Evolutionary conservation across 2,888 invertebrate genomes (phyloP), one percentile per base, ranked within the genome.

Genomic region (Syrphus vitripennis): DNA sequence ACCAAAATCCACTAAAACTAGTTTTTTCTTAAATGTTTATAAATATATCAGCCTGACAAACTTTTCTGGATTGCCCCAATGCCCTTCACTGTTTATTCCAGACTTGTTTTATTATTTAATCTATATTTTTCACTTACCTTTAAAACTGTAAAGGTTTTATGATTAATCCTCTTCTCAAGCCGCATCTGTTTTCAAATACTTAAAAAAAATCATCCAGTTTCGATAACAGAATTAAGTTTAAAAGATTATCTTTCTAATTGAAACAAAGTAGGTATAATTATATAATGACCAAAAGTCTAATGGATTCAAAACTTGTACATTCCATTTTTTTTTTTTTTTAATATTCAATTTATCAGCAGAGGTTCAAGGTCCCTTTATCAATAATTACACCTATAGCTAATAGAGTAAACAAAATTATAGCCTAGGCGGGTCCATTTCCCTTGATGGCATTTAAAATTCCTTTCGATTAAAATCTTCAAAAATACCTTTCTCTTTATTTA

Each of bases 181-280:
- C n/a, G n/a, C n/a, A n/a, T n/a, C n/a, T n/a, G n/a, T n/a, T n/a
- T n/a, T n/a, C n/a, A n/a, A n/a, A n/a, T n/a, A n/a, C n/a, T 10
- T 12, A 2, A 12, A 42, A 16, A 6, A 42, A 16, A 42, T 16
- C 42, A 7, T 9, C 4, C 4, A 1, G 9, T 19, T 3, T 7
- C 16, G 16, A 2, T 45, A 45, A 45, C 7, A 5, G 9, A 77
- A 83, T 77, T 57, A 78, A 69, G 53, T 72, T 24, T 50, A 14
- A 50, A 24, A 50, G 50, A 12, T 50, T 50, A 50, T 50, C 21
- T 24, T n/a, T 24, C 24, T 24, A 24, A 50, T 50, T 14, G 14
- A 24, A 50, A 24, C 24, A 24, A 50, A 50, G 24, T 50, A 50
- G 24, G 48, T 9, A 24, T 48, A 48, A 24, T 50, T 24, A 24